These are phyloP conservation scores for Piaya cayana DNA, from an alignment of 2,113 vertebrate genomes.

Conservation along the genomic window DNA sequence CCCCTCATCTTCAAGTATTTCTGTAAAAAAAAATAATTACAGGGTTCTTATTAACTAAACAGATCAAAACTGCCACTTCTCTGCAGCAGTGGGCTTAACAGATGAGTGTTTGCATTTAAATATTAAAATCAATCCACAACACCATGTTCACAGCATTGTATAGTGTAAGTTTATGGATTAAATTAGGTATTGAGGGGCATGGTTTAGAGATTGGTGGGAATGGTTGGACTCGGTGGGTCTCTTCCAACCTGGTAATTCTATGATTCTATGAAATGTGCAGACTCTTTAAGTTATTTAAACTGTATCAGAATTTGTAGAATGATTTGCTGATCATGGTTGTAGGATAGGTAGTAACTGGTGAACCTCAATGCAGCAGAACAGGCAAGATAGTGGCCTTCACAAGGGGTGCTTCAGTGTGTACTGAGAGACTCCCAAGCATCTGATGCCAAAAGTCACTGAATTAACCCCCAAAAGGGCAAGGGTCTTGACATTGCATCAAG, in stretches of 20 bases:
- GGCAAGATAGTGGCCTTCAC: neutral
- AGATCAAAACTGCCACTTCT: neutral
- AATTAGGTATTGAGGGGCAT: too few species aligned
- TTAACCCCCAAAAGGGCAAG: neutral
- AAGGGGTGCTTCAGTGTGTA: neutral
- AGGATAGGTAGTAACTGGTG: neutral
- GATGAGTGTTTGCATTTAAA: neutral
- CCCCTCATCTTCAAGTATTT: slow-evolving; percentile 35
- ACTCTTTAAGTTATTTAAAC: neutral
- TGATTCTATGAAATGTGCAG: too few species aligned
- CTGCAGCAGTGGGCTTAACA: neutral
- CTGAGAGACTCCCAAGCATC: neutral
- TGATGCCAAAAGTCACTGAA: neutral
- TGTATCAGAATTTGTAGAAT: neutral
- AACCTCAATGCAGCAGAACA: neutral
- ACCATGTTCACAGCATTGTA: neutral
- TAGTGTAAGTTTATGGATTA: neutral
- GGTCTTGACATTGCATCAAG: neutral
- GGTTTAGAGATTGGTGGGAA: too few species aligned
- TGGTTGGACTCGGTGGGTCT: too few species aligned
- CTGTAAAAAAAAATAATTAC: slow-evolving; percentile 1
- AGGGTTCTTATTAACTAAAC: neutral
- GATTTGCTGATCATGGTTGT: neutral
- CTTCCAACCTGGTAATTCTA: too few species aligned
- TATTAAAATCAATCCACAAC: neutral